These are phyloP conservation scores for Karalla daura DNA, from an alignment of 2,797 vertebrate genomes.

Conservation along the genomic window DNA sequence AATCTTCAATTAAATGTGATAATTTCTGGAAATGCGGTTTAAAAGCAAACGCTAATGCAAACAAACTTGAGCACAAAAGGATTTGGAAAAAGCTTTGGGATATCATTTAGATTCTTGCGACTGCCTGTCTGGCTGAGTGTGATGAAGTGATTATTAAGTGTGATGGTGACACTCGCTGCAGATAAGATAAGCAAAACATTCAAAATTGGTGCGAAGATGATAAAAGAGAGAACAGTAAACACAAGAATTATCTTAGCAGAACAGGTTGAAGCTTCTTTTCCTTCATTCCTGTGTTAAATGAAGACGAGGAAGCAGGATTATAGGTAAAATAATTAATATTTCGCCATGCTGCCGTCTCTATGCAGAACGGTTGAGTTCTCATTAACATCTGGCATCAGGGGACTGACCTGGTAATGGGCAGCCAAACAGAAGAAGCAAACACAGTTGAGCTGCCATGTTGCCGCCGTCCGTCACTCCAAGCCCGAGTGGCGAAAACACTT, in stretches of 20 bases:
- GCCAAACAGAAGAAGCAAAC: slow-evolving; percentile 43
- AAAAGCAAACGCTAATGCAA: slow-evolving; percentile 13
- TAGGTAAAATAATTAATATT: no score
- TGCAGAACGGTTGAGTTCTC: no score
- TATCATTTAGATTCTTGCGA: slow-evolving; percentile 41
- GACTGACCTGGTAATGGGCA: slow-evolving; percentile 56
- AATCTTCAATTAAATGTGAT: slow-evolving; percentile 14
- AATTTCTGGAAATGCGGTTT: not conserved
- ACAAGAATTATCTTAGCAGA: not conserved
- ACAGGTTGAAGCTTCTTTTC: not conserved
- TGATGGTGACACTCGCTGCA: slow-evolving; percentile 45
- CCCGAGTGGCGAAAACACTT: slow-evolving; percentile 29
- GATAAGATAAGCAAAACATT: slow-evolving; percentile 54
- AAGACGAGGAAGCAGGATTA: not conserved
- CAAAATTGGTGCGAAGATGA: slow-evolving; percentile 4
- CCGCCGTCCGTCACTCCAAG: not conserved
- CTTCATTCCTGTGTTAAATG: not conserved
- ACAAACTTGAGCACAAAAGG: slow-evolving; percentile 21
- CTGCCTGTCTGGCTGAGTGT: slow-evolving; percentile 45
- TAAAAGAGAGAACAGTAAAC: slow-evolving; percentile 4
- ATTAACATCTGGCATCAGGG: no score
- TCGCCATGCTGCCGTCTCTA: no score
- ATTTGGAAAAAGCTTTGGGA: slow-evolving; percentile 21
- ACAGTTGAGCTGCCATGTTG: slow-evolving; percentile 44
- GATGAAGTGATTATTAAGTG: slow-evolving; percentile 61